A percentile compares a stretch with the other conserved stretches of the same genome.
Evolutionary conservation across 1,140 invertebrate genomes (phyloP).

Genomic region (Pseudomyrmex concolor): DNA sequence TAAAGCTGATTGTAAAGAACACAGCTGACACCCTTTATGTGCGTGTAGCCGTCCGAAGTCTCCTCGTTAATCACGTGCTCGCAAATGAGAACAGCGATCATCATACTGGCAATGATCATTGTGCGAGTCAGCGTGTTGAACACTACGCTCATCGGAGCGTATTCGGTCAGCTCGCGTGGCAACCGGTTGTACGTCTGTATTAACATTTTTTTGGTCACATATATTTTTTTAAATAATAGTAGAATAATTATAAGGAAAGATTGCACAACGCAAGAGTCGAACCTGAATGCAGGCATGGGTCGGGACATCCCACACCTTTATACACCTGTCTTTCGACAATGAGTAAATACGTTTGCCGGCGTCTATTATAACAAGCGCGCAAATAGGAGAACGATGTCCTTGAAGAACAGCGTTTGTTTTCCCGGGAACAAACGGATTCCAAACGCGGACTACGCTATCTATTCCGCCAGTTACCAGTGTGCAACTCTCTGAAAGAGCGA

Average conservation of each 20-base stretch:
- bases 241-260: conserved; percentile 14
- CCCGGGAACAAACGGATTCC: conserved; percentile 90
- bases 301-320: conserved; percentile 90
- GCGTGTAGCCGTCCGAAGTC: conserved; percentile 89
- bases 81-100: conserved; percentile 87
- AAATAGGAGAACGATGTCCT: conserved; percentile 90
- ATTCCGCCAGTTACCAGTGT: conserved; percentile 89
- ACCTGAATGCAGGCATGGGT: conserved; percentile 87
- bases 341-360: conserved; percentile 85
- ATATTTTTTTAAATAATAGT: conserved; percentile 13
- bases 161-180: conserved; percentile 86
- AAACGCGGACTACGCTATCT: conserved; percentile 89
- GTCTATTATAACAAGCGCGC: conserved; percentile 87
- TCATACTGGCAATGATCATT: conserved; percentile 87
- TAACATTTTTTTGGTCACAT: background rate
- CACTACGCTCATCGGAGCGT: conserved; percentile 86
- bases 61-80: conserved; percentile 87
- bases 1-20: conserved; percentile 90
- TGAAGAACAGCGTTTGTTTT: conserved; percentile 87
- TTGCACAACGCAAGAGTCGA: background rate
- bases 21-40: conserved; percentile 87
- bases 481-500: conserved; percentile 80
- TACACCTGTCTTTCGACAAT: conserved; percentile 87
- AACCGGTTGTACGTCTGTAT: conserved; percentile 87
- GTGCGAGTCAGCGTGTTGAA: conserved; percentile 88